phyloP scores from a whole-genome alignment of 2,113 vertebrate genomes.

The Piprites chloris region DNA sequence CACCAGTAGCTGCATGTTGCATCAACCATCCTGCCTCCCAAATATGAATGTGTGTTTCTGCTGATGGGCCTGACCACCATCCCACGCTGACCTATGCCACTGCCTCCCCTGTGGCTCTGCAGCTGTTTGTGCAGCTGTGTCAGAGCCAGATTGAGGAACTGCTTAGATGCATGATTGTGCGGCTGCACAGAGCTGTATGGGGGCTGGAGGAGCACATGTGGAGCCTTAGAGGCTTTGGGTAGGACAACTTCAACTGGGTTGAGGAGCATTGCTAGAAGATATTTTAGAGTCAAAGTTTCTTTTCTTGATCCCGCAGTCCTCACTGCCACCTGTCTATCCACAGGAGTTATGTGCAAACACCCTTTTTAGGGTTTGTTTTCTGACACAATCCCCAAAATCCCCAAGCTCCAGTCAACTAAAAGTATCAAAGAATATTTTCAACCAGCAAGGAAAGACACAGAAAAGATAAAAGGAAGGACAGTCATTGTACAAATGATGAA shows the following conservation, averaged over 20 bases:
- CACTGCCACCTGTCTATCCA: too few species aligned
- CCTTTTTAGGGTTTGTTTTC: not conserved
- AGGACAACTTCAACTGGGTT: accelerated
- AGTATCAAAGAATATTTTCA: not conserved
- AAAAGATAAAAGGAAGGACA: not conserved
- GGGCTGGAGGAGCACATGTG: accelerated
- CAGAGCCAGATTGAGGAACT: not conserved
- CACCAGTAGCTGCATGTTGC: accelerated
- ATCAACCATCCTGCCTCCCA: not conserved
- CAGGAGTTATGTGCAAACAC: not conserved
- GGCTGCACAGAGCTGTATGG: accelerated
- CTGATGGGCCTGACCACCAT: not conserved
- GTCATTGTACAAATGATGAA: not conserved
- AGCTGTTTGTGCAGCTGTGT: not conserved
- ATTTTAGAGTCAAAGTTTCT: not conserved
- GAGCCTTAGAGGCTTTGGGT: accelerated
- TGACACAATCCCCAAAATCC: not conserved
- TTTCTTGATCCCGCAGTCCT: not conserved
- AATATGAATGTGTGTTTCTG: not conserved
- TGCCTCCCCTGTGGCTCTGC: not conserved
- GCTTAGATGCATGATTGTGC: not conserved
- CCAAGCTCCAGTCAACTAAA: not conserved
- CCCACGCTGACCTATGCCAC: not conserved
- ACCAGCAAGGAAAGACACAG: not conserved
- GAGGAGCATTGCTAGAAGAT: accelerated